Percentiles rank a stretch among this genome's conserved stretches.
phyloP scores from a whole-genome alignment of 2,888 invertebrate genomes.

The Homarus gammarus region DNA sequence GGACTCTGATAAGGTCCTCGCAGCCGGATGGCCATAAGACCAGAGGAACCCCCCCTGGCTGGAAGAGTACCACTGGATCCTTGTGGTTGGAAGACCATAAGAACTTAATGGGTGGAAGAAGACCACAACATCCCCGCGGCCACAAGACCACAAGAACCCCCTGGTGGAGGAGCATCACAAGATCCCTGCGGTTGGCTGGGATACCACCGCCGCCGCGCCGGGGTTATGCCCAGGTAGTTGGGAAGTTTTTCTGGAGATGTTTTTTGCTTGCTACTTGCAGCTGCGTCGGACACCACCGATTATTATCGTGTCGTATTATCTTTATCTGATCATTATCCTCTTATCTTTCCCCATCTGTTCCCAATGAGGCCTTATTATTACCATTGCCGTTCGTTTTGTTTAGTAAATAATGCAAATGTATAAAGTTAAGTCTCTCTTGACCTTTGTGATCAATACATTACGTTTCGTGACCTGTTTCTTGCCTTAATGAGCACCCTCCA shows the following conservation, averaged over 20 bases:
- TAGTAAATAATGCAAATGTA: not conserved
- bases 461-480: too few relatives aligned
- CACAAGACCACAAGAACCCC: not conserved
- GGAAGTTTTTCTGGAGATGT: conserved; percentile 8
- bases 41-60: not conserved
- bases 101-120: not conserved
- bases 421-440: not conserved
- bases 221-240: not conserved
- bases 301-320: conserved; percentile 40
- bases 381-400: conserved; percentile 37
- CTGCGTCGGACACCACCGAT: conserved; percentile 13
- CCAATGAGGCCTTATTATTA: conserved; percentile 26
- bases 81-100: not conserved
- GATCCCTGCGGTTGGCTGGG: not conserved
- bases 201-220: not conserved
- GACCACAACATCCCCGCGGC: not conserved
- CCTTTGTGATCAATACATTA: too few relatives aligned
- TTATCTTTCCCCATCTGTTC: conserved; percentile 38
- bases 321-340: conserved; percentile 33
- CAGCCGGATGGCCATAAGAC: too few relatives aligned
- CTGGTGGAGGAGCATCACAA: not conserved
- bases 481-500: too few relatives aligned
- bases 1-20: too few relatives aligned
- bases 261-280: conserved; percentile 22
- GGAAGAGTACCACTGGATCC: not conserved